Percentiles rank a stretch among this genome's conserved stretches.
These are phyloP conservation scores for Pyrocoelia pectoralis DNA, from an alignment of 2,888 invertebrate genomes.

Conservation along the genomic window DNA sequence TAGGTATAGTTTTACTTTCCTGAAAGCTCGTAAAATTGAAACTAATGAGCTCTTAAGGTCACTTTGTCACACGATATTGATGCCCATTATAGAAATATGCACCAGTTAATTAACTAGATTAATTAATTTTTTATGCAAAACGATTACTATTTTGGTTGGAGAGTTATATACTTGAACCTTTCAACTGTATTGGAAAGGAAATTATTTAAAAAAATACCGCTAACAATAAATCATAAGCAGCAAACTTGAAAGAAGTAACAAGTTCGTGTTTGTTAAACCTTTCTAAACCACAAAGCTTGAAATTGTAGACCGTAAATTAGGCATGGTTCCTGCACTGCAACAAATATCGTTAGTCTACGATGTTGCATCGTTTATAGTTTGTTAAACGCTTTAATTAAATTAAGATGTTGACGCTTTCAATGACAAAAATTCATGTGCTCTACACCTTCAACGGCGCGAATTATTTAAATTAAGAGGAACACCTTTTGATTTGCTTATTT, in stretches of 20 bases:
- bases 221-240: slow-evolving; percentile 48
- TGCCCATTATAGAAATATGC: too few species aligned
- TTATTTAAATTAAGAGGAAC: background rate
- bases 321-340: slow-evolving; percentile 49
- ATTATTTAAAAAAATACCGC: slow-evolving; percentile 27
- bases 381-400: slow-evolving; percentile 36
- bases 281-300: slow-evolving; percentile 51
- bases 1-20: too few species aligned
- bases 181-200: background rate
- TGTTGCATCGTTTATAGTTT: slow-evolving; percentile 19
- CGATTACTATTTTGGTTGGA: too few species aligned
- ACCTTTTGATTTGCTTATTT: too few species aligned
- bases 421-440: background rate
- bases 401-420: slow-evolving; percentile 31
- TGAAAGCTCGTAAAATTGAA: too few species aligned
- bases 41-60: too few species aligned
- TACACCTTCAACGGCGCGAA: background rate
- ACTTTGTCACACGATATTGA: too few species aligned
- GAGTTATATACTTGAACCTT: too few species aligned
- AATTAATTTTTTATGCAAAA: too few species aligned
- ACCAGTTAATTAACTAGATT: too few species aligned
- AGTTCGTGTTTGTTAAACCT: slow-evolving; percentile 45
- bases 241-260: slow-evolving; percentile 46
- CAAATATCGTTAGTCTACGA: slow-evolving; percentile 39
- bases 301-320: slow-evolving; percentile 52